A percentile compares a stretch with the other conserved stretches of the same genome.
Conservation (phyloP, 2,888 invertebrate genomes). For the Lasioglossum vierecki region DNA sequence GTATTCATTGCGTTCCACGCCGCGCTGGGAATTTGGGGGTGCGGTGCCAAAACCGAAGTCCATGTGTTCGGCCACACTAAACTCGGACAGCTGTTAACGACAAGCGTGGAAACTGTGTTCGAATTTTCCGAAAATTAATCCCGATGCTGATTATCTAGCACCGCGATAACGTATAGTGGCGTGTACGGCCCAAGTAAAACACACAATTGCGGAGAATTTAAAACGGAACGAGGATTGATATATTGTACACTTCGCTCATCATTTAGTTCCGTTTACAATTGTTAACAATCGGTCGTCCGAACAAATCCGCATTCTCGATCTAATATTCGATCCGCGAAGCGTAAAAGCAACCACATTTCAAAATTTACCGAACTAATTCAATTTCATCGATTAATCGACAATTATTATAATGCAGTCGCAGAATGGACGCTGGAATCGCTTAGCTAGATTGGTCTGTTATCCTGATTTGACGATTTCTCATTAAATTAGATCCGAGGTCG, state of each 20-base stretch:
- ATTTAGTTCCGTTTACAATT: background rate
- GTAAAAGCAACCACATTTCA: background rate
- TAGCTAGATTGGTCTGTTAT: background rate
- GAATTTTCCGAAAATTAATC: constrained; percentile 49
- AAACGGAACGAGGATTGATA: background rate
- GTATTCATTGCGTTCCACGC: constrained; percentile 56
- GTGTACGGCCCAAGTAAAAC: background rate
- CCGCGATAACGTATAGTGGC: background rate
- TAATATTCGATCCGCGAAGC: background rate
- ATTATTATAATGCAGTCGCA: background rate
- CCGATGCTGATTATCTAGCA: constrained; percentile 16
- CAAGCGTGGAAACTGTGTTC: constrained; percentile 6
- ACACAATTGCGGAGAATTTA: constrained; percentile 4
- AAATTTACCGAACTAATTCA: background rate
- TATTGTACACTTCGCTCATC: background rate
- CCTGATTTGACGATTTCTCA: background rate
- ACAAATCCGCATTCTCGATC: background rate
- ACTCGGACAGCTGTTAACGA: constrained; percentile 29
- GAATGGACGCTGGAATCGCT: background rate
- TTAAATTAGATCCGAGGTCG: background rate
- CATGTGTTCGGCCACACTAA: constrained; percentile 5
- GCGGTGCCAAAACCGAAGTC: constrained; percentile 29
- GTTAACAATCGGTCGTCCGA: background rate
- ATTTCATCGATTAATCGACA: background rate
- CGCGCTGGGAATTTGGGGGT: constrained; percentile 33